A percentile compares a stretch with the other conserved stretches of the same genome.
Conservation (phyloP, 2,113 vertebrate genomes). For the Aptenodytes forsteri region DNA sequence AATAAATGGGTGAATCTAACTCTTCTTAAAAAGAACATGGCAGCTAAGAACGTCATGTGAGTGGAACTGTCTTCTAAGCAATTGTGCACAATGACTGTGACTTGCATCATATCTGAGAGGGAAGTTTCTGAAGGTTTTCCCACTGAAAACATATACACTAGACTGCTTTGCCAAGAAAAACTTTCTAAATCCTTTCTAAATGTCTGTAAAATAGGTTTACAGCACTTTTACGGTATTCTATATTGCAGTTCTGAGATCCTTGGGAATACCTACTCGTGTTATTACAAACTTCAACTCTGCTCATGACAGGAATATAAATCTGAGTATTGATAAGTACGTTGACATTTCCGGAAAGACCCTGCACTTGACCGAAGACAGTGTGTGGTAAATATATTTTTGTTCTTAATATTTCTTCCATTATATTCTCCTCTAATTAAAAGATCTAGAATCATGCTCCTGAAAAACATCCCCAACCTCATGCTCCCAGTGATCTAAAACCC, state of each 20-base stretch:
- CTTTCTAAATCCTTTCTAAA: neutral
- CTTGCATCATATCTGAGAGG: neutral
- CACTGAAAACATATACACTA: neutral
- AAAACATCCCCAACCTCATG: neutral
- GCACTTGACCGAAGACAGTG: conserved; percentile 33
- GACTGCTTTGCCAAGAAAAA: neutral
- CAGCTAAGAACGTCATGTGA: neutral
- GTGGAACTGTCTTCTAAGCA: neutral
- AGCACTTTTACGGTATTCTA: neutral
- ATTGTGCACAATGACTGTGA: neutral
- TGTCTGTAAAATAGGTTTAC: neutral
- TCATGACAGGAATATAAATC: conserved; percentile 54
- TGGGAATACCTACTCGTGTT: conserved; percentile 66
- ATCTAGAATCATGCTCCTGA: neutral
- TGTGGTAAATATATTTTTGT: conserved; percentile 25
- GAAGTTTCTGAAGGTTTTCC: neutral
- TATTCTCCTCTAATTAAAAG: neutral
- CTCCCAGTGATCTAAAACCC: neutral
- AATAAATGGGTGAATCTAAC: neutral
- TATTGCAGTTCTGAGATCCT: conserved; percentile 54
- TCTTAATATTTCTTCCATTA: neutral
- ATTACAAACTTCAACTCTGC: conserved; percentile 68
- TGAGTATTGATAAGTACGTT: conserved; percentile 62
- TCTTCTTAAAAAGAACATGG: neutral
- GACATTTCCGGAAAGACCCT: conserved; percentile 54